Percentiles rank a stretch among this genome's conserved stretches.
phyloP scores from a whole-genome alignment of 2,888 invertebrate genomes.

The Flexamia atlantica region DNA sequence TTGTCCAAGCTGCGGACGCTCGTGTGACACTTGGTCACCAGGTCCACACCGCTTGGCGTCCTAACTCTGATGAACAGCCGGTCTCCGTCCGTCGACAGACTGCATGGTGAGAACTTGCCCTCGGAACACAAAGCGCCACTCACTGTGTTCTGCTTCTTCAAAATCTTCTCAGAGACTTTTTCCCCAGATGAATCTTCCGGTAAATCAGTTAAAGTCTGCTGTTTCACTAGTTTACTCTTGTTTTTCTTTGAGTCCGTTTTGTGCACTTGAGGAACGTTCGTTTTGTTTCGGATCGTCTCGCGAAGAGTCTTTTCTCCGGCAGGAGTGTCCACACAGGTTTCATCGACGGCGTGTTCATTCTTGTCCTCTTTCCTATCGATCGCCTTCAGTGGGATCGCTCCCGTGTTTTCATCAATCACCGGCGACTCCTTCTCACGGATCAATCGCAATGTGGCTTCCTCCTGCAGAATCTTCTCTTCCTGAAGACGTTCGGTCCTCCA shows the following conservation, averaged over 20 bases:
- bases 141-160: slow-evolving; percentile 43
- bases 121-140: slow-evolving; percentile 42
- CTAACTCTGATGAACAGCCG: slow-evolving; percentile 53
- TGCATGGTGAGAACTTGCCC: slow-evolving; percentile 50
- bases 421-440: slow-evolving; percentile 45
- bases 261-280: slow-evolving; percentile 58
- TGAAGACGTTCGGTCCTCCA: slow-evolving; percentile 40
- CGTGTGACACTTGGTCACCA: slow-evolving; percentile 39
- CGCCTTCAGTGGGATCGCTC: slow-evolving; percentile 33
- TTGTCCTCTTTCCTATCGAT: slow-evolving; percentile 7
- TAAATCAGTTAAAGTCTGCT: slow-evolving; percentile 39
- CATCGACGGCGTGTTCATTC: background rate
- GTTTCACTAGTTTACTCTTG: slow-evolving; percentile 41
- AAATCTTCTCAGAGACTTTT: slow-evolving; percentile 1
- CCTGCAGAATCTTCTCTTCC: slow-evolving; percentile 58
- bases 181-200: slow-evolving; percentile 21
- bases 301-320: slow-evolving; percentile 25
- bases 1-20: slow-evolving; percentile 38
- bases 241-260: slow-evolving; percentile 50
- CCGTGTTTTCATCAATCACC: slow-evolving; percentile 17
- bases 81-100: slow-evolving; percentile 52
- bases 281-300: slow-evolving; percentile 28
- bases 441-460: slow-evolving; percentile 25
- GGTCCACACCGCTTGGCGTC: slow-evolving; percentile 12
- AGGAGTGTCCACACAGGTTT: slow-evolving; percentile 28